Evolutionary conservation across 2,888 invertebrate species (phyloP), one percentile per base, ranked within the genome.

Genomic region (Archips crataeganus): DNA sequence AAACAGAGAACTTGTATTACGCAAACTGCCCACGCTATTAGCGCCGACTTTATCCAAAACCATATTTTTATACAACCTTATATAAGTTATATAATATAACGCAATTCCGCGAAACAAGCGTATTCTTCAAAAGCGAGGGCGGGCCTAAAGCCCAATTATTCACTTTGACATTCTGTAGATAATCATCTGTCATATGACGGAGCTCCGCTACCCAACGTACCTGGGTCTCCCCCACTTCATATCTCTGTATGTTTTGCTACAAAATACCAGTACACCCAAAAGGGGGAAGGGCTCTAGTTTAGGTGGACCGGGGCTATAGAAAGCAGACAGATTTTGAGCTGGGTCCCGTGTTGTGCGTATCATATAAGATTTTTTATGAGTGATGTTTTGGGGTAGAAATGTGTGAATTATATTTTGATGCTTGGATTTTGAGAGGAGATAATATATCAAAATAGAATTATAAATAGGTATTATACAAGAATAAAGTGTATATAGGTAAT

Each of bases 111-210:
- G 11, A 49, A 51, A 69, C 39, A 72, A 68, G 61, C 65, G 34
- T 74, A 70, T 82, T 85, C 81, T 82, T 82, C 82, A 79, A 83
- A 86, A 86, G 75, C 82, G 81, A 77, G 75, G 65, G 81, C 84
- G 85, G 87, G 87, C 87, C 89, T 89, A 90, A 91, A 91, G 86
- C 88, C 89, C 92, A 93, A 94, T 94, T 93, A 94, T 94, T 94
- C 94, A 94, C 90, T 93, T 92, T 93, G 94, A 94, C 93, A 88
- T 89, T 82, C 86, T 88, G 88, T 93, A 93, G 93, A 94, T 94
- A 93, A 94, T 93, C 92, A 93, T 93, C 92, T 93, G 91, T 93
- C 93, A 94, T 91, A 89, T 87, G 88, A 90, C 84, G 87, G 85
- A 84, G 85, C 85, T 84, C 83, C 79, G 80, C 81, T 79, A 84